These are phyloP conservation scores for Physocephala rufipes DNA, from an alignment of 2,888 invertebrate species.

Conservation along the genomic window DNA sequence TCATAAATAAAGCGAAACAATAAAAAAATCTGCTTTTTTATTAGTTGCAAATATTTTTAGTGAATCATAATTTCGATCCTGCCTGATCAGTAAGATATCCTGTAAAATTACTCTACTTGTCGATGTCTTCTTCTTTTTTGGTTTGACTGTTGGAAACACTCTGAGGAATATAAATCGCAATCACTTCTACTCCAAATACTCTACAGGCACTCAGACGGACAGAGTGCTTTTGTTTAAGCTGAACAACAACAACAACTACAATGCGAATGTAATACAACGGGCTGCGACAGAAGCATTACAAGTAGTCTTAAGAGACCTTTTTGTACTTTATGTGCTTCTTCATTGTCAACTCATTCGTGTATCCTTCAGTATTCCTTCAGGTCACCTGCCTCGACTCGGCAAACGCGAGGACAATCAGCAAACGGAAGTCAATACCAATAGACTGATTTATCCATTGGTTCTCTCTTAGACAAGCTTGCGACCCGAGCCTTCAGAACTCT, in stretches of 20 bases:
- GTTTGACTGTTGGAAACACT: neutral
- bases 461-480: slow-evolving; percentile 7
- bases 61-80: too few relatives aligned
- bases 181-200: too few relatives aligned
- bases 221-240: too few relatives aligned
- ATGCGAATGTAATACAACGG: neutral
- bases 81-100: too few relatives aligned
- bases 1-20: too few relatives aligned
- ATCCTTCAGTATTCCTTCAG: neutral
- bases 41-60: too few relatives aligned
- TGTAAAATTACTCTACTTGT: too few relatives aligned
- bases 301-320: neutral
- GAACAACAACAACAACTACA: too few relatives aligned
- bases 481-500: neutral
- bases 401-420: neutral
- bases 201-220: too few relatives aligned
- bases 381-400: neutral
- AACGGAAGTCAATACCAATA: neutral
- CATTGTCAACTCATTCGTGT: neutral
- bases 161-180: too few relatives aligned
- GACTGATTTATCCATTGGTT: slow-evolving; percentile 26
- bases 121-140: too few relatives aligned
- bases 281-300: neutral
- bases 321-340: neutral
- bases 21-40: too few relatives aligned